Evolutionary conservation across 2,113 vertebrate genomes (phyloP).

Genomic region (Campylorhamphus procurvoides): DNA sequence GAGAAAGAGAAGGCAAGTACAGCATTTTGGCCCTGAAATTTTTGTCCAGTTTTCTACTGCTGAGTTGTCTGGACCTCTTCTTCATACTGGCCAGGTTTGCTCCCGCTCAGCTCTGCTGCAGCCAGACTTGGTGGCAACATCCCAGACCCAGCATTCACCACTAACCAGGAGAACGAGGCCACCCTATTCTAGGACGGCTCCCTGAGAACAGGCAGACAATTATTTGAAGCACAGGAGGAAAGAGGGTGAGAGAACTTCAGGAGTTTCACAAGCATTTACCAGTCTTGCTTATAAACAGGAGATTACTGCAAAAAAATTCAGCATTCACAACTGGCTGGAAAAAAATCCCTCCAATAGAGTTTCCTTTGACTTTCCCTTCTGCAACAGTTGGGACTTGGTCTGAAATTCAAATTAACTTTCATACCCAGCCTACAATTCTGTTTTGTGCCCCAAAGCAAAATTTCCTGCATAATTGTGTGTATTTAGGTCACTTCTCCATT

Average conservation of each 20-base stretch:
- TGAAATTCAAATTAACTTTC: slow-evolving; percentile 68
- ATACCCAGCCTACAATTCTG: slow-evolving; percentile 39
- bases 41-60: neutral
- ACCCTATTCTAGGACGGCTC: neutral
- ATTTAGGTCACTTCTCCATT: slow-evolving; percentile 69
- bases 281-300: neutral
- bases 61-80: neutral
- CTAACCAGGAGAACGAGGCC: neutral
- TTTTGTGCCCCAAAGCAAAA: slow-evolving; percentile 61
- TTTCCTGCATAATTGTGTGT: slow-evolving; percentile 65
- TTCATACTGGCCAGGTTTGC: accelerated
- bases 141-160: slow-evolving; percentile 6
- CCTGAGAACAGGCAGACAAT: slow-evolving; percentile 2
- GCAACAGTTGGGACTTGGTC: slow-evolving; percentile 48
- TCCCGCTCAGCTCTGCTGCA: neutral
- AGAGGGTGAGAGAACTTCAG: neutral
- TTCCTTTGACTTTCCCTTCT: slow-evolving; percentile 20
- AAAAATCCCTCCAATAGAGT: neutral
- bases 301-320: neutral
- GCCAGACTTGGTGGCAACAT: neutral
- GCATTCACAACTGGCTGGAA: neutral
- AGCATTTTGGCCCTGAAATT: neutral
- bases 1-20: neutral
- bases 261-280: neutral
- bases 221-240: neutral